Conservation (phyloP, 2,888 invertebrate species). For the Timema cristinae region DNA sequence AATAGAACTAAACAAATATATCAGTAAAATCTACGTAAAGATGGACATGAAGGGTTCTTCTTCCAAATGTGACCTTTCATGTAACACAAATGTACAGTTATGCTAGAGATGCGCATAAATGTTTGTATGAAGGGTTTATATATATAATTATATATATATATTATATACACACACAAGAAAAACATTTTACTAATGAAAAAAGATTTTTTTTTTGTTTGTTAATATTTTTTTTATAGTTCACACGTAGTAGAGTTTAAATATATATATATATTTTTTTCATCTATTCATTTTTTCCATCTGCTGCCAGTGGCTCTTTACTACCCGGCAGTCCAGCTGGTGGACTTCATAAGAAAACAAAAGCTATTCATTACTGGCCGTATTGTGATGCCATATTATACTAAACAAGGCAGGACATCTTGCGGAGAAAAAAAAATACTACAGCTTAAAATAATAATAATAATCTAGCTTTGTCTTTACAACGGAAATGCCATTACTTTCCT, state of each 20-base stretch:
- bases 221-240: constrained; percentile 5
- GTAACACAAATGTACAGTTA: constrained; percentile 8
- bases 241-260: neutral
- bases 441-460: too few relatives aligned
- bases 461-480: too few relatives aligned
- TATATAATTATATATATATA: too few relatives aligned
- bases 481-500: too few relatives aligned
- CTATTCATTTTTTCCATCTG: neutral
- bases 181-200: constrained; percentile 14
- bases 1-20: too few relatives aligned
- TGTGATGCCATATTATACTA: neutral
- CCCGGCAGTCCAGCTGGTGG: neutral
- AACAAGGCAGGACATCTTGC: constrained; percentile 1
- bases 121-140: neutral
- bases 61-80: too few relatives aligned
- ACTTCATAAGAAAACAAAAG: neutral
- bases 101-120: constrained; percentile 1
- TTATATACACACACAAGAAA: neutral
- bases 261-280: neutral
- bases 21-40: too few relatives aligned
- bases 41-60: too few relatives aligned
- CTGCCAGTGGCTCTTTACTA: too few relatives aligned
- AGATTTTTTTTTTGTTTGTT: neutral
- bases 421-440: neutral
- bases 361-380: constrained; percentile 12